Evolutionary conservation across 2,888 invertebrate species (phyloP).

Genomic region (Hyposoter didymator): DNA sequence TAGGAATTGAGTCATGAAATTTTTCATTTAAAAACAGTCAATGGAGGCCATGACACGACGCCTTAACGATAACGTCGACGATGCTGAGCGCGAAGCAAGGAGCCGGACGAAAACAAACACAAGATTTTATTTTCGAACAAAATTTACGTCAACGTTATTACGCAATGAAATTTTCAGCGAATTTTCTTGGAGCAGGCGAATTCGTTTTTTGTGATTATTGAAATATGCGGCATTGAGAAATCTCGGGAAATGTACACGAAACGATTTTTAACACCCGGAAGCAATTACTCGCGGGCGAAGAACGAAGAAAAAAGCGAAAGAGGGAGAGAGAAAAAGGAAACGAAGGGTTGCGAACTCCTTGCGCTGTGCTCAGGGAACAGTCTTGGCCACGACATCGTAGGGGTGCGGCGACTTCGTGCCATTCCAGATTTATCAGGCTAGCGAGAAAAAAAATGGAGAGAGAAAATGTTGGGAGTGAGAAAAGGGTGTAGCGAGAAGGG

Average conservation of each 20-base stretch:
- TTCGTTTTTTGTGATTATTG: slow-evolving; percentile 1
- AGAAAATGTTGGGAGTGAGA: slow-evolving; percentile 26
- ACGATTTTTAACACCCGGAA: slow-evolving; percentile 60
- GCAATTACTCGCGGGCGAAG: slow-evolving; percentile 59
- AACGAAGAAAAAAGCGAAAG: not conserved
- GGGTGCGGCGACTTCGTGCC: slow-evolving; percentile 55
- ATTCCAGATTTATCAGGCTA: slow-evolving; percentile 47
- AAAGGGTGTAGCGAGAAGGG: slow-evolving; percentile 48
- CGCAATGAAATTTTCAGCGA: not conserved
- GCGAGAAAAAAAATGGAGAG: slow-evolving; percentile 1
- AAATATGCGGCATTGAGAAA: slow-evolving; percentile 39
- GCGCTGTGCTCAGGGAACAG: slow-evolving; percentile 37
- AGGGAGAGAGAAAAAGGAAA: not conserved
- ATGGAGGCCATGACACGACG: too few relatives aligned
- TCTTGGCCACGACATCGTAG: slow-evolving; percentile 59
- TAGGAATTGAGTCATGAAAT: too few relatives aligned
- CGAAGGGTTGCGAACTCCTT: slow-evolving; percentile 16
- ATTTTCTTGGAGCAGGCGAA: too few relatives aligned
- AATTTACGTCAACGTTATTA: not conserved
- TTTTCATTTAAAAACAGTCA: too few relatives aligned
- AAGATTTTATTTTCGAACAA: not conserved
- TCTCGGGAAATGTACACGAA: slow-evolving; percentile 32
- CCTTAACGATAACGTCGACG: too few relatives aligned
- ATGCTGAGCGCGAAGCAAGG: too few relatives aligned
- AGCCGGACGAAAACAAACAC: too few relatives aligned